These are phyloP conservation scores for Tangachromis dhanisi DNA, from an alignment of 2,113 vertebrate genomes.

Conservation along the genomic window DNA sequence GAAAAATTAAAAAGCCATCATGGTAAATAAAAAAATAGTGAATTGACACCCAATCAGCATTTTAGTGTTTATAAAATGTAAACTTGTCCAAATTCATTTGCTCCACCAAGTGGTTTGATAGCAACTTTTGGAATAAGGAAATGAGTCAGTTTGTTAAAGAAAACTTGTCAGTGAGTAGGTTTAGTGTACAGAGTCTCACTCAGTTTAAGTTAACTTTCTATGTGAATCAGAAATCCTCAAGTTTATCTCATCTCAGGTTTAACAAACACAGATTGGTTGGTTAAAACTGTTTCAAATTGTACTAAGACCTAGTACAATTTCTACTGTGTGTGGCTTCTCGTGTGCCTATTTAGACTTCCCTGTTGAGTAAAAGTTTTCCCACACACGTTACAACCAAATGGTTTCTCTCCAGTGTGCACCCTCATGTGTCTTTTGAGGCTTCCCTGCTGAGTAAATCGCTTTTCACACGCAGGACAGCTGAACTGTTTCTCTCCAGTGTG, in stretches of 20 bases:
- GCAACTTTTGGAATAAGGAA: not conserved
- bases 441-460: not conserved
- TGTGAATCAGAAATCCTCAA: not conserved
- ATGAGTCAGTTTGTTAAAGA: not conserved
- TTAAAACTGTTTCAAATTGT: not conserved
- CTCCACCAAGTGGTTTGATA: not conserved
- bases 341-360: not conserved
- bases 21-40: not conserved
- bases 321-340: not conserved
- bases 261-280: not conserved
- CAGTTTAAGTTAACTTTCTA: not conserved
- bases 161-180: not conserved
- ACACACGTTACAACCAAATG: not conserved
- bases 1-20: not conserved
- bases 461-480: not conserved
- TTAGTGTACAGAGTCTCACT: not conserved
- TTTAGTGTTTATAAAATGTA: not conserved
- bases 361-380: not conserved
- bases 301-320: not conserved
- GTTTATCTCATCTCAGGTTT: not conserved
- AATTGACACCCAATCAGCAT: not conserved
- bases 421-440: not conserved
- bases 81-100: not conserved
- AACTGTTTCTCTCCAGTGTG: not conserved
- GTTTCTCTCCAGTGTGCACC: not conserved